Evolutionary conservation across 2,888 invertebrate species (phyloP), one percentile per base, ranked within the genome.

Genomic region (Ectropis crepuscularia): DNA sequence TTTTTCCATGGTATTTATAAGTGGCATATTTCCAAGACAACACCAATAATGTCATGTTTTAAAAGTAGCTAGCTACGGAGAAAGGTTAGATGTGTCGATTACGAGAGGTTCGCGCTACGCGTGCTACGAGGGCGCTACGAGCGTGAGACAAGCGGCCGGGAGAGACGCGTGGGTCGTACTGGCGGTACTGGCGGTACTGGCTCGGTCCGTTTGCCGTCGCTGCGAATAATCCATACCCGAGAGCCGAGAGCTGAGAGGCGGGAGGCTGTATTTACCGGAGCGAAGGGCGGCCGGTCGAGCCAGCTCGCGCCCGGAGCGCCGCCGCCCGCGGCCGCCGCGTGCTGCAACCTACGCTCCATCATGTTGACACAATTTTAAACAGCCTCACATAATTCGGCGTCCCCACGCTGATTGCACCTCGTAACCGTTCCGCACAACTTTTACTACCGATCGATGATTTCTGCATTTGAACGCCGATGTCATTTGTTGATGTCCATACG

Each of bases 191-290:
- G 82, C 84, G 16, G 16, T 28, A 28, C 16, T 28, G 16, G 16
- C 16, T 28, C 16, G 16, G 16, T 85, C 79, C 80, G 86, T 79
- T 83, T 80, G 78, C 80, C 79, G 83, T 84, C 79, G 81, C 82
- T 77, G 79, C 88, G 89, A 91, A 90, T 91, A 91, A 92, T 92
- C 92, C 89, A 92, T 90, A 92, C 87, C 81, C 51, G 59, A 47
- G 63, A 54, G 60, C 60, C 16, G 41, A 41, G 41, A 51, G 55
- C 47, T n/a, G 88, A 82, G 87, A 83, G 83, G 85, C 85, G 86
- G 88, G 88, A 88, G 89, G 90, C 88, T 88, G 89, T 89, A 84
- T 87, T 88, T 87, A 89, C 89, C 86, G 90, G 91, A 90, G 89
- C 87, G 85, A 80, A 86, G 89, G 87, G 88, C 87, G 88, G 84